Evolutionary conservation across 2,113 vertebrate genomes (phyloP), one percentile per base, ranked within the genome.

Genomic region (Dipodomys merriami): DNA sequence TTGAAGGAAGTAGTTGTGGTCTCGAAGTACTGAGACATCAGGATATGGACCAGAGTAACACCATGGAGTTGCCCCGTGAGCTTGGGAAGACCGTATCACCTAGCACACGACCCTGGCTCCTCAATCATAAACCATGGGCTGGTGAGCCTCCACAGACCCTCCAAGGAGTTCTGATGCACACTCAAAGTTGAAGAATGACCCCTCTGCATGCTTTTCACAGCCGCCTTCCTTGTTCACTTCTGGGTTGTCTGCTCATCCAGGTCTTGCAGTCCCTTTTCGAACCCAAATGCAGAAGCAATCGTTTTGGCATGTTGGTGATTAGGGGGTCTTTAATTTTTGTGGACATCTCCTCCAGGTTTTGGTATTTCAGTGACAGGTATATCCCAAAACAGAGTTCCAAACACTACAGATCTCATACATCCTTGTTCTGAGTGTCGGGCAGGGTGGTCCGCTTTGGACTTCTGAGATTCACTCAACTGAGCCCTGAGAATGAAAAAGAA

Each of bases 91-190:
- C 1, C 57, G 35, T 10, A 72, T 44, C 44, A 6, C 15, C 23
- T 74, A n/a, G n/a, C 4, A 0, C 10, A 1, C 0, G 5, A 46
- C 2, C 8, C 18, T 57, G 57, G 30, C 1, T 25, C 76, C 68
- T 46, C 46, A 53, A 79, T 60, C 4, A 19, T 44, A 49, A 72
- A 18, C 2, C 8, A 8, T 12, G 23, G 6, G 10, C 27, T 22
- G 4, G 2, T 7, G 69, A 6, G 11, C 27, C 46, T 62, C 46
- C 25, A 5, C 15, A 60, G n/a, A 35, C 7, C 29, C 2, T 81
- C 23, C 27, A 15, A 39, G 10, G 5, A 1, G 53, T 23, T 62
- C 11, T 49, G 53, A 22, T 3, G 11, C 0, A 25, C 13, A 53
- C 1, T 35, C 4, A 53, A 12, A 10, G 49, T 35, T 62, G 25